Evolutionary conservation across 2,888 invertebrate genomes (phyloP).

Genomic region (Malacosoma neustria): DNA sequence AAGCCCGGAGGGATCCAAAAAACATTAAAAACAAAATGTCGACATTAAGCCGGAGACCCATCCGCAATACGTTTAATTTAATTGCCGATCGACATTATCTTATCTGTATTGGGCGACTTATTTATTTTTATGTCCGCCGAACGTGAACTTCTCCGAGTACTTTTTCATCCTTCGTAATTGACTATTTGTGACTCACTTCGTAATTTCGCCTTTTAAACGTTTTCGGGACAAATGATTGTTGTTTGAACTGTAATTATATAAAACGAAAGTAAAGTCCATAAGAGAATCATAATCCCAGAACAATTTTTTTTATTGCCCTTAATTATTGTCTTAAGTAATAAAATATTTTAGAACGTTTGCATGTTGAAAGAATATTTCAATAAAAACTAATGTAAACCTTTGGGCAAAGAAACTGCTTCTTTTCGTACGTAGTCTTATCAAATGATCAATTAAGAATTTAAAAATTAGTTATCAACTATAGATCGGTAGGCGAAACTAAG

Average conservation of each 20-base stretch:
- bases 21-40: background rate
- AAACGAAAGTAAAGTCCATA: no score
- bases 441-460: no score
- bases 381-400: no score
- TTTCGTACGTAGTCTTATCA: no score
- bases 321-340: no score
- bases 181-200: background rate
- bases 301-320: no score
- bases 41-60: background rate
- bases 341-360: no score
- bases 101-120: conserved; percentile 26
- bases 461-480: no score
- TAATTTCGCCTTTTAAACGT: background rate
- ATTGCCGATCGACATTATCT: conserved; percentile 37
- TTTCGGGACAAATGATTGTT: background rate
- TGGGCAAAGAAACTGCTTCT: no score
- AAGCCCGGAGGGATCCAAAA: conserved; percentile 8
- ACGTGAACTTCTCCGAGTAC: background rate
- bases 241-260: background rate
- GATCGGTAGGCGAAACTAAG: no score
- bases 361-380: no score
- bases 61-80: conserved; percentile 24
- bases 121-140: conserved; percentile 28
- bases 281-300: no score
- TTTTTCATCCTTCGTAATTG: background rate